These are phyloP conservation scores for Rhagologus leucostigma DNA, from an alignment of 2,113 vertebrate species.

Conservation along the genomic window DNA sequence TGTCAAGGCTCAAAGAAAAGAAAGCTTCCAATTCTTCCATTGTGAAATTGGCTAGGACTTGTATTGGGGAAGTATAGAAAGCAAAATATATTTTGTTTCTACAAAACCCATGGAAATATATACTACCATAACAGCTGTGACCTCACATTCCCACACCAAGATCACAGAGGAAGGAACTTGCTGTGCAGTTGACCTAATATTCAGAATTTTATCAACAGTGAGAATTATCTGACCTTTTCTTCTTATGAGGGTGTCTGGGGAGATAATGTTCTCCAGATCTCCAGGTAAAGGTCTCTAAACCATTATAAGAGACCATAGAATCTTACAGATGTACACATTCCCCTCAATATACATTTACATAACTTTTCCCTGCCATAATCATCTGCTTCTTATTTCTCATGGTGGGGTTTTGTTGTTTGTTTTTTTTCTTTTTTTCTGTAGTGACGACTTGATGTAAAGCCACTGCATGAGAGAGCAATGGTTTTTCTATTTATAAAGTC, in stretches of 20 bases:
- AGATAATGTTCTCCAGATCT: not conserved
- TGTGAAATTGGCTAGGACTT: not conserved
- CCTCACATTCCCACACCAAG: not conserved
- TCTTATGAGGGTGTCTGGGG: not conserved
- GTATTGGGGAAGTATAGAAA: not conserved
- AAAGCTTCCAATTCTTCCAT: not conserved
- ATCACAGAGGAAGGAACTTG: not conserved
- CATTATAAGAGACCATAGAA: not conserved
- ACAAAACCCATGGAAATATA: not conserved
- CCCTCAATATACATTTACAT: not conserved
- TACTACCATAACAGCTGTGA: not conserved
- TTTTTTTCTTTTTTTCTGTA: not conserved
- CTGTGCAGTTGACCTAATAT: not conserved
- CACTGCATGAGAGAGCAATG: not conserved
- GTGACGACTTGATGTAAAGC: not conserved
- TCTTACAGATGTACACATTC: not conserved
- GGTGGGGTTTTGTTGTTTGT: not conserved
- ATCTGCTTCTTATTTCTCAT: not conserved
- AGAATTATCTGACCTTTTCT: not conserved
- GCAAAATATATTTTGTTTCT: not conserved
- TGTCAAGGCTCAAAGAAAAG: not conserved
- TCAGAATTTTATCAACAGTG: not conserved
- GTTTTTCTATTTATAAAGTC: not conserved
- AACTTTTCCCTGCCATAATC: not conserved
- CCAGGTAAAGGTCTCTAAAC: not conserved